phyloP scores from a whole-genome alignment of 2,888 invertebrate genomes.

The Allophyes oxyacanthae region DNA sequence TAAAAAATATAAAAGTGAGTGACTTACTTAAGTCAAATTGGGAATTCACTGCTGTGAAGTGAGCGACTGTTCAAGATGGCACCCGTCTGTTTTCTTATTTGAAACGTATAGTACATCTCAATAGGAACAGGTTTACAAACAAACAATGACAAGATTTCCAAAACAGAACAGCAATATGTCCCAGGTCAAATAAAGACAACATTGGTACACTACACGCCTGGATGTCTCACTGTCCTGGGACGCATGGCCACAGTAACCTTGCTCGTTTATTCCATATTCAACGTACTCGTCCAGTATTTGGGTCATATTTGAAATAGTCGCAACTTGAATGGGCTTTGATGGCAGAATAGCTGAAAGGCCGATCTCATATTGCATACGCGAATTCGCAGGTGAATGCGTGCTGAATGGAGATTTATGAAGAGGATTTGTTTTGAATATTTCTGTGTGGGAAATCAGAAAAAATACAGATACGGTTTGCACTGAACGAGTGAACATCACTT shows the following conservation, averaged over 20 bases:
- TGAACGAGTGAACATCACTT: slow-evolving; percentile 14
- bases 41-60: too few relatives aligned
- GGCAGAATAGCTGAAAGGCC: slow-evolving; percentile 47
- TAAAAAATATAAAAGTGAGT: too few relatives aligned
- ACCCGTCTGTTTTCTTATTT: too few relatives aligned
- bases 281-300: slow-evolving; percentile 58
- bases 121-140: neutral
- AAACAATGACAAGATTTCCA: neutral
- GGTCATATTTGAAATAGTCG: slow-evolving; percentile 69
- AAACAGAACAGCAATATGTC: neutral
- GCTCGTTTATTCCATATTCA: slow-evolving; percentile 52
- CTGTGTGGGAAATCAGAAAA: slow-evolving; percentile 14
- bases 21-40: too few relatives aligned
- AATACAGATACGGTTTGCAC: slow-evolving; percentile 8
- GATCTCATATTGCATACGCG: slow-evolving; percentile 42
- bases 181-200: slow-evolving; percentile 3
- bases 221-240: slow-evolving; percentile 25
- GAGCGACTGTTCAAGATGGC: too few relatives aligned
- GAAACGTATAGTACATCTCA: neutral
- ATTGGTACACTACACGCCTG: slow-evolving; percentile 10
- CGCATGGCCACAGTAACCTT: slow-evolving; percentile 16
- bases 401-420: slow-evolving; percentile 40
- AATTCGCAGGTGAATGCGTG: slow-evolving; percentile 47
- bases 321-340: slow-evolving; percentile 63
- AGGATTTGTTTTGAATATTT: slow-evolving; percentile 44